These are phyloP conservation scores for Odontamblyopus lacepedii DNA, from an alignment of 2,797 vertebrate genomes.

Conservation along the genomic window DNA sequence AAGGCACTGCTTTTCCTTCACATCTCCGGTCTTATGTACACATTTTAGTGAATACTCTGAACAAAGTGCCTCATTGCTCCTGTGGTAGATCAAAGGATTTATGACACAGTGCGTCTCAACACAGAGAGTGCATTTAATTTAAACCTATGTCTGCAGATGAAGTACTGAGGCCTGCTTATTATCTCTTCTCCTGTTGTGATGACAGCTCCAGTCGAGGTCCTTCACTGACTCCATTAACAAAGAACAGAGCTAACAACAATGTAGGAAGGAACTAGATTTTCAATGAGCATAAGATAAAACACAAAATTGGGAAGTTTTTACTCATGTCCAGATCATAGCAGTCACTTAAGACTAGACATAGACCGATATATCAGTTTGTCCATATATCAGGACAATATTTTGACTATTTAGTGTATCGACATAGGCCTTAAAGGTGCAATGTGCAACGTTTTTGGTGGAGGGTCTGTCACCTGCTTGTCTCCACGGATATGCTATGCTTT, in stretches of 20 bases:
- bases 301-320: constrained; percentile 32
- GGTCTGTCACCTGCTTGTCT: no score
- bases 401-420: no score
- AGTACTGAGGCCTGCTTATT: constrained; percentile 16
- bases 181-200: constrained; percentile 17
- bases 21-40: neutral
- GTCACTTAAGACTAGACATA: constrained; percentile 28
- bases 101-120: constrained; percentile 25
- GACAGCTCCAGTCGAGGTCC: constrained; percentile 40
- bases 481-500: no score
- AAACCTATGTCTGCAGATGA: constrained; percentile 16
- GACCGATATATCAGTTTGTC: no score
- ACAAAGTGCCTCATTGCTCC: constrained; percentile 42
- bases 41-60: constrained; percentile 25
- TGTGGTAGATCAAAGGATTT: constrained; percentile 39
- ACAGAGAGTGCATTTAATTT: constrained; percentile 27
- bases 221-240: constrained; percentile 21
- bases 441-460: no score
- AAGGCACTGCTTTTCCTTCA: neutral
- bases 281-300: constrained; percentile 27
- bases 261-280: constrained; percentile 32
- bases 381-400: no score
- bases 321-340: constrained; percentile 27
- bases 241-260: constrained; percentile 12
- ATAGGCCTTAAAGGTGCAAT: no score